Percentiles rank a stretch among this genome's conserved stretches.
Evolutionary conservation across 2,113 vertebrate genomes (phyloP).

Genomic region (Misgurnus mizolepis): DNA sequence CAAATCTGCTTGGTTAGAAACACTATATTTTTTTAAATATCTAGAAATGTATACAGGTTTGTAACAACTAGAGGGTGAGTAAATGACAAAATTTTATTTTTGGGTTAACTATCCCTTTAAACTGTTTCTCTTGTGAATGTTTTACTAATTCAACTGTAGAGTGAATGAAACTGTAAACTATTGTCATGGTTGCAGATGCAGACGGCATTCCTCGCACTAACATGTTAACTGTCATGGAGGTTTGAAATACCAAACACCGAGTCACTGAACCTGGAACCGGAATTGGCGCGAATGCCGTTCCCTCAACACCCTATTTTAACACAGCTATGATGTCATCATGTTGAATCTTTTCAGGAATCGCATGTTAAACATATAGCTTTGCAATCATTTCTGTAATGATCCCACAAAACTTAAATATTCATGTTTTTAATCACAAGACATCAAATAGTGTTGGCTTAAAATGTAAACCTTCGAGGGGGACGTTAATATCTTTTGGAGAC

Average conservation of each 20-base stretch:
- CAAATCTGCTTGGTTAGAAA: too few species aligned
- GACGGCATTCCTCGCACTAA: background rate
- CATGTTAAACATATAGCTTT: too few species aligned
- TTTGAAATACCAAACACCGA: constrained; percentile 3
- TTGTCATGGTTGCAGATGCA: background rate
- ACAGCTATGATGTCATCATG: constrained; percentile 8
- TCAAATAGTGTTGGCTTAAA: background rate
- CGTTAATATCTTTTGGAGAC: constrained; percentile 6
- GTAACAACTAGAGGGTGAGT: too few species aligned
- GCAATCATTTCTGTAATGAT: too few species aligned
- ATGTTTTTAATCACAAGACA: background rate
- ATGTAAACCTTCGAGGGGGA: background rate
- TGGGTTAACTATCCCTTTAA: too few species aligned
- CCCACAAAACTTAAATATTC: background rate
- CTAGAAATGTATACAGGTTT: too few species aligned
- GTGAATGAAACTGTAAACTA: constrained; percentile 3
- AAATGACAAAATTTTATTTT: too few species aligned
- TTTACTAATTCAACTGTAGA: constrained; percentile 18
- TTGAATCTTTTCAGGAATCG: background rate
- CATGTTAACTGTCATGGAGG: background rate
- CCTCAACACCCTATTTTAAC: background rate
- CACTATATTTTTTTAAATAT: too few species aligned
- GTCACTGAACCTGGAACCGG: background rate
- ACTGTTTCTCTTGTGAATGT: constrained; percentile 15
- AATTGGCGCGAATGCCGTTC: background rate